Evolutionary conservation across 92 coral and sea anemone species (phyloP).

Genomic region (Actinernus sp.): DNA sequence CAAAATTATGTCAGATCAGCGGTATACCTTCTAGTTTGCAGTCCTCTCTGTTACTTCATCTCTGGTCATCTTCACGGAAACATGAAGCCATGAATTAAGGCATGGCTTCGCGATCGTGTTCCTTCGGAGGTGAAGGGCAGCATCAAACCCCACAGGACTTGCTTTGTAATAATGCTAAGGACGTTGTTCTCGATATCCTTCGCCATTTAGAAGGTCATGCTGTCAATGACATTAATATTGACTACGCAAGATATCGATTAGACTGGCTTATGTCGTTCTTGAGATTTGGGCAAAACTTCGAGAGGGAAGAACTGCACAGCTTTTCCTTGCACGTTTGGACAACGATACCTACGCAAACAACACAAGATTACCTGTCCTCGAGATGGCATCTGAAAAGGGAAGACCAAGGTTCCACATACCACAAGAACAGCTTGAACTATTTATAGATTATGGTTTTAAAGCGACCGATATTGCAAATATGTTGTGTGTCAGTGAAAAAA

Average conservation of each 20-base stretch:
- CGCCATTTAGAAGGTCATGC: constrained; percentile 9
- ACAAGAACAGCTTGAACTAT: constrained; percentile 38
- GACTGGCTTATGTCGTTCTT: constrained; percentile 70
- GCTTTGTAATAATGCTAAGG: constrained; percentile 41
- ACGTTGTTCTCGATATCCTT: constrained; percentile 49
- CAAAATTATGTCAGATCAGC: too few species aligned
- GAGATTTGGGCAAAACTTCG: constrained; percentile 36
- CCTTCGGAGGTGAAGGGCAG: constrained; percentile 41
- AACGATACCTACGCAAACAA: constrained; percentile 19
- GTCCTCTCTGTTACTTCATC: too few species aligned
- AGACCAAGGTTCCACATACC: constrained; percentile 55
- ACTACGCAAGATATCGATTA: constrained; percentile 57
- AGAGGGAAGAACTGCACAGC: constrained; percentile 38
- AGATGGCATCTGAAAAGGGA: constrained; percentile 55
- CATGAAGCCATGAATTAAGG: too few species aligned
- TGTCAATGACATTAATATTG: constrained; percentile 23
- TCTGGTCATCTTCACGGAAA: too few species aligned
- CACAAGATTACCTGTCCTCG: not conserved
- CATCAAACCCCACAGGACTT: constrained; percentile 44
- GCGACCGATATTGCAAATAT: constrained; percentile 55
- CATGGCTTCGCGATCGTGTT: constrained; percentile 5
- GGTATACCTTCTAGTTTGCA: too few species aligned
- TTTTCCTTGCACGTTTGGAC: constrained; percentile 31
- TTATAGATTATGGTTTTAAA: constrained; percentile 50
- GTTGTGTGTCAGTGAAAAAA: constrained; percentile 54